Percentiles rank a stretch among this genome's conserved stretches.
phyloP scores from a whole-genome alignment of 2,888 invertebrate species.

The Metalampra italica region DNA sequence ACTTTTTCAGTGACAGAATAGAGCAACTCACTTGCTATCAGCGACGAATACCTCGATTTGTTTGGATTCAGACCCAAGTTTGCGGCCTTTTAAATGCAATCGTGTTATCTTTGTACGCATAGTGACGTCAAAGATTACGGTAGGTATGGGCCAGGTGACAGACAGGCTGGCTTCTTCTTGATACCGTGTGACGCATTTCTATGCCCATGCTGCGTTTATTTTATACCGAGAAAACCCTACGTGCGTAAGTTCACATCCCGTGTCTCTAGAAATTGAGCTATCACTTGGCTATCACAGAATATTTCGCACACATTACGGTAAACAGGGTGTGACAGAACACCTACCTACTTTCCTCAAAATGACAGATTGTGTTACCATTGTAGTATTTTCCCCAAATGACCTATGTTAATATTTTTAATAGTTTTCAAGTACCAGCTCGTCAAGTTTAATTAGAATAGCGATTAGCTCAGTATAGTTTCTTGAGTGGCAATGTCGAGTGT shows the following conservation, averaged over 20 bases:
- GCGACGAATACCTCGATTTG: slow-evolving; percentile 16
- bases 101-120: slow-evolving; percentile 32
- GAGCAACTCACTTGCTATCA: not conserved
- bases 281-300: too few relatives aligned
- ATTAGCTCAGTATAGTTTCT: too few relatives aligned
- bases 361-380: too few relatives aligned
- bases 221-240: not conserved
- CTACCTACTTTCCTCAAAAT: too few relatives aligned
- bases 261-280: not conserved
- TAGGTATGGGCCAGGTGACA: slow-evolving; percentile 20
- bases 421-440: too few relatives aligned
- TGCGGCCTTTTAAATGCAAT: slow-evolving; percentile 40
- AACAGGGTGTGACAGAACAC: too few relatives aligned
- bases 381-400: too few relatives aligned
- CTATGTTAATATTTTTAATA: too few relatives aligned
- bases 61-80: slow-evolving; percentile 23
- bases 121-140: slow-evolving; percentile 29
- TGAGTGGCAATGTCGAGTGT: too few relatives aligned
- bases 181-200: slow-evolving; percentile 12
- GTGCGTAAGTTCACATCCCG: not conserved
- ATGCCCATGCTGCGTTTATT: not conserved
- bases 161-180: slow-evolving; percentile 28
- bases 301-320: too few relatives aligned
- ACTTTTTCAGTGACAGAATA: not conserved
- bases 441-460: too few relatives aligned